These are phyloP conservation scores for Lycocerus yunnanus DNA, from an alignment of 2,888 invertebrate genomes.

Conservation along the genomic window DNA sequence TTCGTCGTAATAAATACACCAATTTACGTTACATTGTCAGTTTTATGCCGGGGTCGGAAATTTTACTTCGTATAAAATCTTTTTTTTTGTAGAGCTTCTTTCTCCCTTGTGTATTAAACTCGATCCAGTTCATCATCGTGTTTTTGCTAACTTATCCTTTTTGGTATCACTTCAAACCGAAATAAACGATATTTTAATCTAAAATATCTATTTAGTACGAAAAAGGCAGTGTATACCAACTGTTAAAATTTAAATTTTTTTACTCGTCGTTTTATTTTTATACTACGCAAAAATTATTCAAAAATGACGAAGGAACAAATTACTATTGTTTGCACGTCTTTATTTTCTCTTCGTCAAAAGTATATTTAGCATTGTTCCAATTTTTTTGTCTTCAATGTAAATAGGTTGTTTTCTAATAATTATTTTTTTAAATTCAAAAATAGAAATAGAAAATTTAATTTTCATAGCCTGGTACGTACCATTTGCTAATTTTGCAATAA, in stretches of 20 bases:
- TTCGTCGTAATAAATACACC: constrained; percentile 26
- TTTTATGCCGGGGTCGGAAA: constrained; percentile 22
- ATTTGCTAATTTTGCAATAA: neutral
- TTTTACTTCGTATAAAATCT: constrained; percentile 21
- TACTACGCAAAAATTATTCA: too few species aligned
- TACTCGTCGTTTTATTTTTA: too few species aligned
- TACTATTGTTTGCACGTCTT: neutral
- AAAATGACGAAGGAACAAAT: too few species aligned
- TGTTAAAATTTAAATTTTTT: too few species aligned
- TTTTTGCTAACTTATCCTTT: constrained; percentile 10
- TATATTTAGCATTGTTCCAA: neutral
- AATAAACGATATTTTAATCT: neutral
- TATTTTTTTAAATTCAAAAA: neutral
- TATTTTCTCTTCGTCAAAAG: neutral
- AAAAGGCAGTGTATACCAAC: too few species aligned
- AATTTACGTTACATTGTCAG: constrained; percentile 26
- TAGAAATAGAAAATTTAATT: neutral
- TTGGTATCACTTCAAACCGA: neutral
- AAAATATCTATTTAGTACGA: neutral
- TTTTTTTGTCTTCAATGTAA: too few species aligned
- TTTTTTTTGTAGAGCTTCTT: constrained; percentile 14
- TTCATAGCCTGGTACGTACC: neutral
- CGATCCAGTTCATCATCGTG: constrained; percentile 20
- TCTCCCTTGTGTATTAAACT: constrained; percentile 18
- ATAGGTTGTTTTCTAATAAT: neutral